phyloP scores from a whole-genome alignment of 2,113 vertebrate species.

The Pseudopodoces humilis region DNA sequence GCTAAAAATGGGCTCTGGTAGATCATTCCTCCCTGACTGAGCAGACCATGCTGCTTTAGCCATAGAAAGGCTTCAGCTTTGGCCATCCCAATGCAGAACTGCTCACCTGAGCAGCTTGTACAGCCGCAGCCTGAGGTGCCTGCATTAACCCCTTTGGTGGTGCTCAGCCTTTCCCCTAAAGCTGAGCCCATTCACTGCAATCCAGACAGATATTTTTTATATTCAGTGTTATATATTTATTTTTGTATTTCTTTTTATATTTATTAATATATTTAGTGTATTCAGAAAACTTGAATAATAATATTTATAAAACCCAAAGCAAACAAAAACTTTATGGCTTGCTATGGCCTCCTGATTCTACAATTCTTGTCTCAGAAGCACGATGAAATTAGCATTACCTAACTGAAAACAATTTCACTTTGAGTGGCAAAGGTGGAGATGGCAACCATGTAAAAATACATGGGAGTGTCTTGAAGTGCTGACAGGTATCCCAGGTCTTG shows the following conservation, averaged over 20 bases:
- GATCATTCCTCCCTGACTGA: not conserved
- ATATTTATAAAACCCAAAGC: not conserved
- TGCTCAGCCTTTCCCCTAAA: not conserved
- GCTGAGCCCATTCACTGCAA: not conserved
- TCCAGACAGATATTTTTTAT: not conserved
- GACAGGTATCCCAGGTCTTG: not conserved
- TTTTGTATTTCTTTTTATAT: not conserved
- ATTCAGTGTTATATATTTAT: not conserved
- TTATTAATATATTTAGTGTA: not conserved
- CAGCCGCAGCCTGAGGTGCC: not conserved
- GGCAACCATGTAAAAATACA: not conserved
- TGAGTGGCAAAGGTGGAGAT: not conserved
- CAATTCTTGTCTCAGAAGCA: not conserved
- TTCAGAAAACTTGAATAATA: not conserved
- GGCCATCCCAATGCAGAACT: not conserved
- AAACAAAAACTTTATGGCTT: not conserved
- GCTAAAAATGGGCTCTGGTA: not conserved
- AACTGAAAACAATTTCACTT: not conserved
- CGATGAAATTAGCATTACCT: not conserved
- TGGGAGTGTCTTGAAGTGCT: not conserved
- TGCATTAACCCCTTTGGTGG: not conserved
- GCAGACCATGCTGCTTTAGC: not conserved
- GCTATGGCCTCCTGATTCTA: not conserved
- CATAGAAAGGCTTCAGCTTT: not conserved
- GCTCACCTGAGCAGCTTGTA: not conserved